Base-by-base conservation (phyloP, 1,140 invertebrate genomes). In the Eumaeus atala region DNA sequence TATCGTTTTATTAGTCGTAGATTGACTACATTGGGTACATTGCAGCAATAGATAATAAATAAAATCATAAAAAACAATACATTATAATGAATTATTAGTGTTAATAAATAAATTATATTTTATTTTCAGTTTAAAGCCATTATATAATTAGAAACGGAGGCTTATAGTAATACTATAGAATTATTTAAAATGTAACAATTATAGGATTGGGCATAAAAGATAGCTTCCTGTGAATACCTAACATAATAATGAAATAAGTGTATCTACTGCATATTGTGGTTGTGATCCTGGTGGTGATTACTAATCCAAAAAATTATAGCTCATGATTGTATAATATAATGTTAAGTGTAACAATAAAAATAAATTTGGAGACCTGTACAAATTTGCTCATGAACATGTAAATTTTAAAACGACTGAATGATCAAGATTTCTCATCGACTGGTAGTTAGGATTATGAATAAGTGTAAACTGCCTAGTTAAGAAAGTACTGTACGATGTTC, bases 291-390 rank as follows among this genome's bases (percentile, higher is more conserved):
- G 66, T 66, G 58, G 68, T 78, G 76, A 78, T 81, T 80, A 72
- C 79, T 72, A 83, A 86, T 78, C 80, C 77, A 71, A 78, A 62
- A 73, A 76, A 74, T n/a, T 48, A 63, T 74, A 77, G 61, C 59
- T 66, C 66, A 72, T 71, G 62, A 63, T 70, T 77, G 75, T 81
- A 82, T 69, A n/a, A n/a, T n/a, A 82, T 76, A 75, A 64, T 73
- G 73, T 69, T 64, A 77, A 79, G 67, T 48, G 75, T 74, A 74
- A 72, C 63, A 66, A 66, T 74, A 74, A 70, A 68, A 80, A 76
- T 74, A 74, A 67, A 82, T 85, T 85, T 83, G 77, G 79, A 85
- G 73, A 84, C 72, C 81, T 86, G 80, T 86, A 86, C 83, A 86
- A 86, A 84, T 78, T 53, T 86, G 83, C 83, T 86, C 83, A 86